Conservation (phyloP, 2,797 vertebrate genomes). For the Zalophus californianus region DNA sequence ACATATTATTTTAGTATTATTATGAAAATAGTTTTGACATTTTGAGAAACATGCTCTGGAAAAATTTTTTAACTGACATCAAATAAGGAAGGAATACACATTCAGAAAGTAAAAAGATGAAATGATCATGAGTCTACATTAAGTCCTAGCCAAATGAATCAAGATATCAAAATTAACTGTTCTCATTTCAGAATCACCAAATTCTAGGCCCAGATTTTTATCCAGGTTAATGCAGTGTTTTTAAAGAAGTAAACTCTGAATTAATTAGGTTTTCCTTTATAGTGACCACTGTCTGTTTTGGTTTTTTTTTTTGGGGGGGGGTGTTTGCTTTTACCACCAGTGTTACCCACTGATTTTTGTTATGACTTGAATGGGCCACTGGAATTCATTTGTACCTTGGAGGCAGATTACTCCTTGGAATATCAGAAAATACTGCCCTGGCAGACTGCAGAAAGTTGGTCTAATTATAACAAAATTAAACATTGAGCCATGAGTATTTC, state of each 20-base stretch:
- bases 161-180: constrained; percentile 28
- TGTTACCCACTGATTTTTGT: neutral
- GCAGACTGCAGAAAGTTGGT: neutral
- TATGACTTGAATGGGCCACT: neutral
- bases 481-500: neutral
- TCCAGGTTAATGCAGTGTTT: neutral
- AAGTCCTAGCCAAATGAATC: neutral
- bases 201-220: neutral
- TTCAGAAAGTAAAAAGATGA: constrained; percentile 3
- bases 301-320: neutral
- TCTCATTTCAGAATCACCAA: constrained; percentile 31
- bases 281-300: neutral
- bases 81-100: neutral
- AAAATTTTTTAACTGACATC: neutral
- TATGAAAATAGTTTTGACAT: constrained; percentile 18
- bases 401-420: neutral
- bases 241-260: neutral
- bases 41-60: neutral
- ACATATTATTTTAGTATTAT: neutral
- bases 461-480: neutral
- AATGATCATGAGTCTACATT: neutral
- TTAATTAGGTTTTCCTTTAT: neutral
- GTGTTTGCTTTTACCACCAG: neutral
- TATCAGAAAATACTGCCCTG: neutral
- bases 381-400: neutral